phyloP scores from a whole-genome alignment of 2,113 vertebrate genomes.

The Oreotragus oreotragus region DNA sequence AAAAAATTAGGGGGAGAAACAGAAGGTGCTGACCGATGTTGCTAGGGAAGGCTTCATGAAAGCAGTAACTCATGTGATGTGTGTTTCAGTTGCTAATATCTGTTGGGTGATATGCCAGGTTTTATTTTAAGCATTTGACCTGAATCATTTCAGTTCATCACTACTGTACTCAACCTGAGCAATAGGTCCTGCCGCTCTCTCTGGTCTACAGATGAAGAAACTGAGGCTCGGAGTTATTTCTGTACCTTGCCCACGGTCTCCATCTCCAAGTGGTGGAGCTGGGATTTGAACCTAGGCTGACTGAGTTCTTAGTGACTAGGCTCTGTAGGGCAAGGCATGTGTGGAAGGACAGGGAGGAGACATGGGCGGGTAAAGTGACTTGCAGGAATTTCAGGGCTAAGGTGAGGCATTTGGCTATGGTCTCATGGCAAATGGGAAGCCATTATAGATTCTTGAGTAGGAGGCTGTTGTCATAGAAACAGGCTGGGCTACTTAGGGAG shows the following conservation, averaged over 20 bases:
- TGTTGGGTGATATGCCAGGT: neutral
- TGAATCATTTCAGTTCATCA: neutral
- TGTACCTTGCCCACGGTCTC: neutral
- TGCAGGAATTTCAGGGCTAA: neutral
- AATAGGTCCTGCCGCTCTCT: neutral
- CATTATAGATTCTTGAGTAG: neutral
- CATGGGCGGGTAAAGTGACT: neutral
- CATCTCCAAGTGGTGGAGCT: neutral
- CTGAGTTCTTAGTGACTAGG: neutral
- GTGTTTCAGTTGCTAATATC: neutral
- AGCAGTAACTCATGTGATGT: neutral
- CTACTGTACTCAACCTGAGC: neutral
- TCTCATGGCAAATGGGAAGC: neutral
- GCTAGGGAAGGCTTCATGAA: neutral
- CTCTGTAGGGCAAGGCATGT: neutral
- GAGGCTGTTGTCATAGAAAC: neutral
- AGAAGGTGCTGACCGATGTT: neutral
- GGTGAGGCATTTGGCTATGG: neutral
- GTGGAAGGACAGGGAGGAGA: neutral
- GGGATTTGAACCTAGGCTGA: neutral
- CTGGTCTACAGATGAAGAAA: neutral
- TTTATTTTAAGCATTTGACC: neutral
- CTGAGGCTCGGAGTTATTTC: neutral
- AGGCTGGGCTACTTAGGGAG: neutral
- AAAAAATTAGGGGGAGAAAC: fast-evolving